Conservation (phyloP, 2,797 vertebrate genomes). For the Molossus molossus region DNA sequence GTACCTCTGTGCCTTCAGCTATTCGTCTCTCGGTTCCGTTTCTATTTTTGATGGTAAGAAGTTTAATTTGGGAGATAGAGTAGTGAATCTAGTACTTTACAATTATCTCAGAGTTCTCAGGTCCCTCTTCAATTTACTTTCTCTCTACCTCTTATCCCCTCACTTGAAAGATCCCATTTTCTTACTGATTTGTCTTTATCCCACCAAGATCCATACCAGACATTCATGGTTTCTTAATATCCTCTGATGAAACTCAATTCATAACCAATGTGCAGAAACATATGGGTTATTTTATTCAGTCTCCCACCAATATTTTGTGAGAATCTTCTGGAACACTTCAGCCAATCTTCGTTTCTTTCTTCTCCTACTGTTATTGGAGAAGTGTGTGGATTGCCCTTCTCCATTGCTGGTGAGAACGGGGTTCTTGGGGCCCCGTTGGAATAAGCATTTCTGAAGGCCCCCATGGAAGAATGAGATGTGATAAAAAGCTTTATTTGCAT, state of each 20-base stretch:
- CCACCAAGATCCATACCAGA: background rate
- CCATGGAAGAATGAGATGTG: too few relatives aligned
- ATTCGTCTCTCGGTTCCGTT: slow-evolving; percentile 8
- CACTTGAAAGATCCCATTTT: background rate
- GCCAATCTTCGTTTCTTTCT: background rate
- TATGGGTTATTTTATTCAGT: background rate
- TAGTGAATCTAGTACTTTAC: slow-evolving; percentile 19
- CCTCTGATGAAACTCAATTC: background rate
- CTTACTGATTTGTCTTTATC: background rate
- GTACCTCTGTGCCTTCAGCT: background rate
- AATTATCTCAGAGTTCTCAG: background rate
- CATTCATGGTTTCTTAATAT: background rate
- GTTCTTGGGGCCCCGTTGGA: too few relatives aligned
- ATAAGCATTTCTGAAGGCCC: too few relatives aligned
- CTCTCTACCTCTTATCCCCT: background rate
- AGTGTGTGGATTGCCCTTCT: too few relatives aligned
- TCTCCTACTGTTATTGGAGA: background rate
- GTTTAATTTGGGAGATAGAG: slow-evolving; percentile 1
- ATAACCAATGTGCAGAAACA: background rate
- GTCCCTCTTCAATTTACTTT: background rate
- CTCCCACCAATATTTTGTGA: background rate
- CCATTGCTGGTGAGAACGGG: too few relatives aligned
- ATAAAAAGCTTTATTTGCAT: too few relatives aligned
- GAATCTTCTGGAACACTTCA: slow-evolving; percentile 28
- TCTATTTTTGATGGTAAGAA: slow-evolving; percentile 52